phyloP scores from a whole-genome alignment of 1,140 invertebrate genomes.

The Drosophila pruinosa region DNA sequence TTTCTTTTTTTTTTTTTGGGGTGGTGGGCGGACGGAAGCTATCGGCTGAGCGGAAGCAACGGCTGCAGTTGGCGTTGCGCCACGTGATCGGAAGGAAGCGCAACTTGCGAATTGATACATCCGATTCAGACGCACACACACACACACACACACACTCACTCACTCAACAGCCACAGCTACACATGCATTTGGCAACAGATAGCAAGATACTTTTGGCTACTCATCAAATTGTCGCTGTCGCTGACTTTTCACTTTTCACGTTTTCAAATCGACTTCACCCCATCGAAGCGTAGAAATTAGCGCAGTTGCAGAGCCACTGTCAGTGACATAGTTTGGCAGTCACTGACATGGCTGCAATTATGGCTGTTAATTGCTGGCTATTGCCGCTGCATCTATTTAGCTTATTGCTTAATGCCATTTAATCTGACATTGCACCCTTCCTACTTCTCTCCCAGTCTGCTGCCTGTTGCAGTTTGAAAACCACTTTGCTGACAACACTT shows the following conservation, averaged over 20 bases:
- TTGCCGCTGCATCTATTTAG: too few relatives aligned
- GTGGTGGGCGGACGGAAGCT: conserved; percentile 68
- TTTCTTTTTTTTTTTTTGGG: too few relatives aligned
- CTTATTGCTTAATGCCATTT: too few relatives aligned
- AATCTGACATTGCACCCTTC: too few relatives aligned
- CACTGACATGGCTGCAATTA: too few relatives aligned
- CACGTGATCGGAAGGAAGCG: conserved; percentile 79
- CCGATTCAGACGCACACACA: conserved; percentile 57
- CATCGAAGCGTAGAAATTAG: background rate
- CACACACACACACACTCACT: background rate
- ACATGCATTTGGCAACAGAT: conserved; percentile 1
- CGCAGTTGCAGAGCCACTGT: conserved; percentile 43
- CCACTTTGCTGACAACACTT: too few relatives aligned
- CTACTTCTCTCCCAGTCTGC: too few relatives aligned
- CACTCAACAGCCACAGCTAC: background rate
- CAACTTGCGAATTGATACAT: conserved; percentile 80
- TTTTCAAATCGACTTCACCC: conserved; percentile 21
- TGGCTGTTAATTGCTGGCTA: too few relatives aligned
- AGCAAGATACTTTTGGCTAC: background rate
- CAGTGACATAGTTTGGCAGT: too few relatives aligned
- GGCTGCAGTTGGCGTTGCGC: conserved; percentile 72
- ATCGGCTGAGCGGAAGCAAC: conserved; percentile 74
- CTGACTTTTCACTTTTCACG: conserved; percentile 57
- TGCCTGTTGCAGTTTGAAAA: too few relatives aligned
- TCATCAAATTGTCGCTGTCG: conserved; percentile 67